Base-by-base conservation (phyloP, 2,113 vertebrate species). In the Microtus pennsylvanicus region DNA sequence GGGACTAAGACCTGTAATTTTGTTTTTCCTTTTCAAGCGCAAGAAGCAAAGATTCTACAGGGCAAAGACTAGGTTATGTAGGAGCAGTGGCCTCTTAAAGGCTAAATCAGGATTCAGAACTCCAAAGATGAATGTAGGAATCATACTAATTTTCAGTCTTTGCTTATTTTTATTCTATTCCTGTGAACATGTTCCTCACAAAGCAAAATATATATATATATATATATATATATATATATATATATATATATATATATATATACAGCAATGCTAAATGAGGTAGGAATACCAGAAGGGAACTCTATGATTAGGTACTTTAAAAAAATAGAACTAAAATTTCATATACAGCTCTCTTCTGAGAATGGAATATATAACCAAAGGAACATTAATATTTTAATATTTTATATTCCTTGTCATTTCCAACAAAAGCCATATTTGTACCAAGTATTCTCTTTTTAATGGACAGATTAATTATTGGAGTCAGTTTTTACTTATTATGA, bases 401-500 rank as follows among this genome's bases (percentile, higher is more conserved):
- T 87, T 83, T 82, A 89, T 33, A 30, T 93, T 80, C 58, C 77
- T 55, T 87, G 77, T 61, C 63, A 45, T 21, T 14, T 72, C 19
- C 97, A 81, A 90, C 81, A 96, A 96, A 97, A 75, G 75, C 33
- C 58, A 83, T 9, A 30, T 55, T 55, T 97, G 92, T 87, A 94
- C 97, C 65, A 81, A 9, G 12, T 91, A 6, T 86, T 89, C 70
- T 50, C 95, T 86, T 90, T 96, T 96, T 95, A 45, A 30, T 42
- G 61, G 70, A 52, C 24, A 91, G 87, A 55, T 96, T 7, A 13
- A 77, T 75, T 87, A 61, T n/a, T 67, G n/a, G 83, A 10, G 83
- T 98, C 93, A 97, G 92, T 67, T 98, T 98, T 97, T 94, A 76
- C 65, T 97, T 14, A 42, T 94, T 97, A 90, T 96, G 94, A 91